Evolutionary conservation across 2,888 invertebrate genomes (phyloP).

Genomic region (Clostera curtula): DNA sequence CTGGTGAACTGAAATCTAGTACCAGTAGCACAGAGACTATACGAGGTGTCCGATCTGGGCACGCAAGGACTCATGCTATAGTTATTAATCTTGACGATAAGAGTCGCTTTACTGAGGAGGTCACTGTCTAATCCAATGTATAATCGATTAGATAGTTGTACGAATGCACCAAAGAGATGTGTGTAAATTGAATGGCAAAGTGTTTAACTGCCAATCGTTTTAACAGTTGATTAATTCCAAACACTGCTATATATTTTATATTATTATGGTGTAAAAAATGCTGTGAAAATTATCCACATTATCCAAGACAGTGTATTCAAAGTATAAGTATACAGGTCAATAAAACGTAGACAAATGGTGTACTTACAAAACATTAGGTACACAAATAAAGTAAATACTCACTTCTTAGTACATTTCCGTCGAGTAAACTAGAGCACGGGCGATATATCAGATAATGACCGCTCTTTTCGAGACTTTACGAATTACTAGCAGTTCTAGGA

Average conservation of each 20-base stretch:
- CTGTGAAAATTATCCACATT: too few species aligned
- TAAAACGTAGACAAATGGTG: too few species aligned
- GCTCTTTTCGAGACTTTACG: slow-evolving; percentile 6
- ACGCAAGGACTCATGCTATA: slow-evolving; percentile 83
- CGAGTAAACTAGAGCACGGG: slow-evolving; percentile 2
- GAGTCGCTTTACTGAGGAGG: slow-evolving; percentile 87
- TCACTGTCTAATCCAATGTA: slow-evolving; percentile 78
- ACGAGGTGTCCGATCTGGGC: slow-evolving; percentile 73
- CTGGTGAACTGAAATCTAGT: slow-evolving; percentile 50
- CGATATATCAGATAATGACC: slow-evolving; percentile 10
- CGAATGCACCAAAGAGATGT: slow-evolving; percentile 9
- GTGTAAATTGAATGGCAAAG: too few species aligned
- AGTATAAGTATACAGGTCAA: too few species aligned
- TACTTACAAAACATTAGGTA: too few species aligned
- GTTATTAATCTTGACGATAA: slow-evolving; percentile 87
- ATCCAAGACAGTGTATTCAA: too few species aligned
- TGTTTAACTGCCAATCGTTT: too few species aligned
- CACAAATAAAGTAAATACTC: neutral
- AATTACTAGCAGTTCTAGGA: neutral
- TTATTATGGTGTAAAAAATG: too few species aligned
- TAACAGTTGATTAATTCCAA: too few species aligned
- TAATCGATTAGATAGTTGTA: slow-evolving; percentile 18
- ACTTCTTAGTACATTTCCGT: neutral
- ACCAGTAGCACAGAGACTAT: slow-evolving; percentile 54
- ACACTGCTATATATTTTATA: too few species aligned